A percentile compares a stretch with the other conserved stretches of the same genome.
Conservation (phyloP, 1,140 invertebrate species). For the Euglossa dilemma region DNA sequence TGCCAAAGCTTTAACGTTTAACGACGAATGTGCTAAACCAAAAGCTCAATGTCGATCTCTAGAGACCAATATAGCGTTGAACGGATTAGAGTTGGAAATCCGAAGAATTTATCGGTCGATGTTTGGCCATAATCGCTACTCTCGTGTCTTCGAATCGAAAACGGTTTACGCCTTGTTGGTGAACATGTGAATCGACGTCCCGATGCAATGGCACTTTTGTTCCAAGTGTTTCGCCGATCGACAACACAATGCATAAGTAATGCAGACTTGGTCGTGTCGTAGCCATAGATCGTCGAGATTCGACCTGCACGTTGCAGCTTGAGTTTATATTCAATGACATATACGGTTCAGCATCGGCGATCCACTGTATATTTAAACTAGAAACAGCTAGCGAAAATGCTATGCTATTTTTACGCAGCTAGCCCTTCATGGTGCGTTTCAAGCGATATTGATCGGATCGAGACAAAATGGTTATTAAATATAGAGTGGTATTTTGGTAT, state of each 20-base stretch:
- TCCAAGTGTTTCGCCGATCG: slow-evolving; percentile 16
- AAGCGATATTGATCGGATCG: not conserved
- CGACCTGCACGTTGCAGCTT: not conserved
- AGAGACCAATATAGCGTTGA: not conserved
- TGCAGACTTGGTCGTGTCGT: slow-evolving; percentile 2
- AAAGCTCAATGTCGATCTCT: too few species aligned
- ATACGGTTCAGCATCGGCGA: not conserved
- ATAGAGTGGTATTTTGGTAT: too few species aligned
- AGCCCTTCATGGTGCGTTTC: not conserved
- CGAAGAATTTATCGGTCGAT: not conserved
- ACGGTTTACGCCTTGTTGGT: not conserved
- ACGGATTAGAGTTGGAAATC: not conserved
- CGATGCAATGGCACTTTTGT: not conserved
- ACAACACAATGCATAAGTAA: slow-evolving; percentile 38
- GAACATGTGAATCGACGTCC: not conserved
- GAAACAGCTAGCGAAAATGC: not conserved
- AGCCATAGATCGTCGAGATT: not conserved
- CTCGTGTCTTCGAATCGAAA: not conserved
- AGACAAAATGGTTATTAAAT: not conserved
- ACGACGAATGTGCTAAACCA: too few species aligned
- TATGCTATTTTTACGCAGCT: not conserved
- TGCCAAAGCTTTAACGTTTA: too few species aligned
- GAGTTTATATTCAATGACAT: not conserved
- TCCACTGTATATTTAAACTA: not conserved
- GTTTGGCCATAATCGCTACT: not conserved